Evolutionary conservation across 2,888 invertebrate species (phyloP), one percentile per base, ranked within the genome.

Genomic region (Coleophora flavipennella): DNA sequence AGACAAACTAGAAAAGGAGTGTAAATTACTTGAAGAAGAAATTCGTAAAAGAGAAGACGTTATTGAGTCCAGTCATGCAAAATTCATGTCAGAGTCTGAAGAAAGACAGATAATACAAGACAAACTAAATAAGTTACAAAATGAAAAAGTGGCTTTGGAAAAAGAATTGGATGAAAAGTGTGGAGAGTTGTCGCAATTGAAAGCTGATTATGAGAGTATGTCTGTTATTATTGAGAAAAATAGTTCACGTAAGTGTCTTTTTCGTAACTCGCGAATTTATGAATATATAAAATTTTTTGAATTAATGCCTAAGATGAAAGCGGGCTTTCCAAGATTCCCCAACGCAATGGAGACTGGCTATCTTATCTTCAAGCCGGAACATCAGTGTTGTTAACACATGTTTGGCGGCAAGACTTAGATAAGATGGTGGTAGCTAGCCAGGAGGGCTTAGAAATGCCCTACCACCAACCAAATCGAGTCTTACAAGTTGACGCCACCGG

Each of bases 101-200:
- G 58, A 58, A 34, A 61, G 51, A 33, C 50, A 57, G 29, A 34
- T 33, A 6, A 35, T 62, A 26, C 48, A 55, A 35, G 40, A 49
- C 33, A 48, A 53, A 43, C 31, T 61, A 10, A 47, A 55, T 13
- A 36, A 32, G 25, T 13, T 64, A 10, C 45, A 38, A 12, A 43
- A 37, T 14, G 61, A 70, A 42, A 67, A 61, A 33, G 33, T 46
- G 2, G 44, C 46, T n/a, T 39, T 65, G 13, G 46, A 54, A 33
- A 49, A 52, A 32, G 51, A 55, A 9, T 35, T 62, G 6, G 43
- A 40, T 12, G 48, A 55, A 4, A 62, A 61, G 45, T 42, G 40
- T 27, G 46, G 55, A 31, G 51, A 53, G 34, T 46, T 59, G 39
- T 36, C 42, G 25, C 44, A 54, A 33, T 41, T 71, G 27, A 54